These are phyloP conservation scores for Monochamus alternatus DNA, from an alignment of 2,888 invertebrate genomes.

Conservation along the genomic window DNA sequence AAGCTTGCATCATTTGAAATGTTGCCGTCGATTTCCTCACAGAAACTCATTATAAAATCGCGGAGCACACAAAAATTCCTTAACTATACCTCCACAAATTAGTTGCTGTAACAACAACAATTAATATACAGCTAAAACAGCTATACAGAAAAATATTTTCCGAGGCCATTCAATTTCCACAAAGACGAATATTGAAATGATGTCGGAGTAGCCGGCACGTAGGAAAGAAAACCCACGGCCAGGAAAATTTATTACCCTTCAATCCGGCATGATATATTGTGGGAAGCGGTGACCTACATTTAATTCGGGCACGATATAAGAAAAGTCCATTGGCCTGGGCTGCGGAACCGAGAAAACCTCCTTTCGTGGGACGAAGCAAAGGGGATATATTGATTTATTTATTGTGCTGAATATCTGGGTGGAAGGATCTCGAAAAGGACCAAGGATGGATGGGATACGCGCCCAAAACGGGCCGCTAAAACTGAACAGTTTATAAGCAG, in stretches of 20 bases:
- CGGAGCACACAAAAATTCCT: too few relatives aligned
- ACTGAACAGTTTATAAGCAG: constrained; percentile 7
- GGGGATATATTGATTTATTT: constrained; percentile 43
- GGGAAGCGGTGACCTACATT: constrained; percentile 32
- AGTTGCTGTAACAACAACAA: too few relatives aligned
- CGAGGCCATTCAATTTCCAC: neutral
- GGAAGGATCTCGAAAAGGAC: constrained; percentile 17
- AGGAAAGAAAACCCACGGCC: neutral
- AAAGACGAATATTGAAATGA: neutral
- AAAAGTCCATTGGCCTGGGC: constrained; percentile 24
- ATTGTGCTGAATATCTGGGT: constrained; percentile 20
- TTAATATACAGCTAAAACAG: too few relatives aligned
- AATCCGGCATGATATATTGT: constrained; percentile 26
- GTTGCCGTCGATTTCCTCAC: too few relatives aligned
- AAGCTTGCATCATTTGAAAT: too few relatives aligned
- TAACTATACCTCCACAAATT: too few relatives aligned
- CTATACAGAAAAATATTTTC: neutral
- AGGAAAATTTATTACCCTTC: constrained; percentile 29
- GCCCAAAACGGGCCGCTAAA: neutral
- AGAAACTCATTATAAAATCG: too few relatives aligned
- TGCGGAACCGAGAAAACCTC: constrained; percentile 15
- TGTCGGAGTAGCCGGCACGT: too few relatives aligned
- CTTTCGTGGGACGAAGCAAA: constrained; percentile 12
- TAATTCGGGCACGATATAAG: constrained; percentile 18
- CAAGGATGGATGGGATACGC: neutral